Evolutionary conservation across 2,113 vertebrate genomes (phyloP), one percentile per base, ranked within the genome.

Genomic region (Oceanodroma tethys): DNA sequence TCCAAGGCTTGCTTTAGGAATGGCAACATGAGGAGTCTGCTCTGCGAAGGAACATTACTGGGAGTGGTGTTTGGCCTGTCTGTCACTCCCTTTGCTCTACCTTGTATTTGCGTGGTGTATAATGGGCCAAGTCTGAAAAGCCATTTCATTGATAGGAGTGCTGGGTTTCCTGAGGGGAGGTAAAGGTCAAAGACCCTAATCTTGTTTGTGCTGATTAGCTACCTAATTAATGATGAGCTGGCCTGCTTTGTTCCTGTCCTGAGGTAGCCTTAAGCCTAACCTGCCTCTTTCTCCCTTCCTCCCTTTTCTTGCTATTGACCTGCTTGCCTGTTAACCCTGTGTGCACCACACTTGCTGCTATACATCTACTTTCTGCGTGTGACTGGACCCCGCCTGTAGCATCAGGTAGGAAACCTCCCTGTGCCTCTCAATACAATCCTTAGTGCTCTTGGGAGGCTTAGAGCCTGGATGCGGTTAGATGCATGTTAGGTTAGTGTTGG

Each of bases 401-500:
- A 98, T 86, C 98, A 98, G 98, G 98, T 98, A 98, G 96, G 98
- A 97, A 63, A 91, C 60, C 16, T 81, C 80, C 82, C 45, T 30
- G 48, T 95, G 80, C 59, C 36, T 86, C 85, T 91, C 29, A 32
- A 2, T 22, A 27, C 42, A 50, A 11, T 43, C n/a, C 53, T 34
- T 72, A 29, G 36, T 42, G 58, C 53, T 72, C 48, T n/a, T 30
- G 1, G 1, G 68, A 86, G 73, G 20, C 30, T 59, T 29, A n/a
- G 22, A 93, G 90, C 45, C 66, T 53, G n/a, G 7, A 9, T 2
- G 3, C 56, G 72, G 55, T 55, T 85, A 40, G 48, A 7, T 72
- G 43, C 8, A 3, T 63, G 34, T 71, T 47, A 45, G 7, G 11
- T 81, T 52, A 63, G 23, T 32, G 13, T 48, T 75, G 48, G 13